These are phyloP conservation scores for Pangasius sanitwongsei DNA, from an alignment of 2,797 vertebrate species.

Conservation along the genomic window DNA sequence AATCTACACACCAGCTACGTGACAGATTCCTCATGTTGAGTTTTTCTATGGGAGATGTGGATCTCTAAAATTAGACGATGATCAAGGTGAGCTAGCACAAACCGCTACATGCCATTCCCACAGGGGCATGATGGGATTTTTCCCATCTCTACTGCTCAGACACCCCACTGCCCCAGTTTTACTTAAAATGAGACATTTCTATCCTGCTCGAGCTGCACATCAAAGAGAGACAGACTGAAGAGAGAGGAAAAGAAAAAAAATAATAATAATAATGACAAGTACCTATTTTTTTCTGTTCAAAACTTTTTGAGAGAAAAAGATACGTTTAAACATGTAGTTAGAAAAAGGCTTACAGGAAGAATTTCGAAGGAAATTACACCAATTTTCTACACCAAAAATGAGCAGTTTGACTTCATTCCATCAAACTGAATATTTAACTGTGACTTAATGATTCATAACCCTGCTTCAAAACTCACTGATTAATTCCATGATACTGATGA, in stretches of 20 bases:
- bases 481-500: neutral
- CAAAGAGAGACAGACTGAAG: neutral
- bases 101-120: conserved; percentile 17
- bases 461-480: neutral
- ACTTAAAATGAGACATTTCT: neutral
- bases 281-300: neutral
- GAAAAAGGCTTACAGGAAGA: neutral
- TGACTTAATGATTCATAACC: neutral
- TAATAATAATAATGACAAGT: too few species aligned
- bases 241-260: neutral
- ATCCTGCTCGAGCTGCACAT: conserved; percentile 8
- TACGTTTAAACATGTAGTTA: neutral
- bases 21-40: neutral
- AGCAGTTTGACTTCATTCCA: neutral
- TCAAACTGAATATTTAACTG: neutral
- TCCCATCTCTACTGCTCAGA: neutral
- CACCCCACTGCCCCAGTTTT: conserved; percentile 24
- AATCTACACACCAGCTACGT: neutral
- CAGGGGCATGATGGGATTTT: conserved; percentile 11
- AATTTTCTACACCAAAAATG: neutral
- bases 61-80: neutral
- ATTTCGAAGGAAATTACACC: neutral
- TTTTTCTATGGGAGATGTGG: neutral
- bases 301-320: neutral
- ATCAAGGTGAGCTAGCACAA: neutral